A percentile compares a stretch with the other conserved stretches of the same genome.
phyloP scores from a whole-genome alignment of 2,797 vertebrate genomes.

The Molossus alvarezi region DNA sequence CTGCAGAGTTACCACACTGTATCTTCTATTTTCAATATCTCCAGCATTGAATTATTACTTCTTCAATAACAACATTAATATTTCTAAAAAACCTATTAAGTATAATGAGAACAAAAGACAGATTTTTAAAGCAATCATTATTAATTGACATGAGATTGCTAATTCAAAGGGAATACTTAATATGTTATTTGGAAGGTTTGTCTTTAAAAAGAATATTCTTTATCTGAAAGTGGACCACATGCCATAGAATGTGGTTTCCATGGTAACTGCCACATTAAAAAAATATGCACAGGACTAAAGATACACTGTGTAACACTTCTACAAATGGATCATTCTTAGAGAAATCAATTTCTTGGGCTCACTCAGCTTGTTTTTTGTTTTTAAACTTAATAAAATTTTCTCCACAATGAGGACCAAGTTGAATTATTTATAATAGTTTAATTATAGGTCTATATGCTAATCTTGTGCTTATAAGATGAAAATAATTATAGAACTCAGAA shows the following conservation, averaged over 20 bases:
- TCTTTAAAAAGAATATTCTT: slow-evolving; percentile 87
- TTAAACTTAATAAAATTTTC: slow-evolving; percentile 68
- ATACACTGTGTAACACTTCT: slow-evolving; percentile 60
- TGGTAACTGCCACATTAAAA: slow-evolving; percentile 88
- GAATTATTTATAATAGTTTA: slow-evolving; percentile 67
- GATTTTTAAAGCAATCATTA: slow-evolving; percentile 68
- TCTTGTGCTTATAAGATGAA: slow-evolving; percentile 50
- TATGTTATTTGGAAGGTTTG: slow-evolving; percentile 79
- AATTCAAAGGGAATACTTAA: slow-evolving; percentile 74
- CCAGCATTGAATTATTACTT: slow-evolving; percentile 65
- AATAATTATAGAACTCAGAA: slow-evolving; percentile 67
- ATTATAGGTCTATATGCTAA: slow-evolving; percentile 32
- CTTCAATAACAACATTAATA: slow-evolving; percentile 59
- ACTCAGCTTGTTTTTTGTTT: slow-evolving; percentile 56
- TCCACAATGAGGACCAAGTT: slow-evolving; percentile 35
- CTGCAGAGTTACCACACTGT: not conserved
- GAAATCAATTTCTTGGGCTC: slow-evolving; percentile 66
- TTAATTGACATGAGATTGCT: slow-evolving; percentile 61
- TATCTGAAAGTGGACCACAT: slow-evolving; percentile 86
- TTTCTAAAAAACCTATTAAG: slow-evolving; percentile 59
- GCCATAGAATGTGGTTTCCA: slow-evolving; percentile 89
- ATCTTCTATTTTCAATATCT: slow-evolving; percentile 6
- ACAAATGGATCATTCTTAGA: slow-evolving; percentile 72
- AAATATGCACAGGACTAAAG: slow-evolving; percentile 77
- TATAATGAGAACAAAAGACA: slow-evolving; percentile 77